phyloP scores from a whole-genome alignment of 2,888 invertebrate genomes.

The Melieria crassipennis region DNA sequence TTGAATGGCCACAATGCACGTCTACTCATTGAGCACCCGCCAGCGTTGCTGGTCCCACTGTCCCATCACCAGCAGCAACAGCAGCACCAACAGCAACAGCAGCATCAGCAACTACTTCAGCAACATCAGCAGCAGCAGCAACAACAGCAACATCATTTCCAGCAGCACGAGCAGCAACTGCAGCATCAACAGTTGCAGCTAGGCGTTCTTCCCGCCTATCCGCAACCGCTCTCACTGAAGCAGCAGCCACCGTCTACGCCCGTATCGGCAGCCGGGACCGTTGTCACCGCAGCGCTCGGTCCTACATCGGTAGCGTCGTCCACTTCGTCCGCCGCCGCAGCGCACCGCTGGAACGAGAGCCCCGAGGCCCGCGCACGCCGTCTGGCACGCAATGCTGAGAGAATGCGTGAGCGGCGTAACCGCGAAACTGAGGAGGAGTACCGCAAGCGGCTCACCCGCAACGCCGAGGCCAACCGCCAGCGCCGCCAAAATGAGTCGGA shows the following conservation, averaged over 20 bases:
- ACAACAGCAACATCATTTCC: slow-evolving; percentile 49
- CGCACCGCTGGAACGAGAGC: slow-evolving; percentile 66
- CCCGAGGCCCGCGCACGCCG: slow-evolving; percentile 65
- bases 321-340: slow-evolving; percentile 47
- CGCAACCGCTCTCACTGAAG: slow-evolving; percentile 56
- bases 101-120: slow-evolving; percentile 50
- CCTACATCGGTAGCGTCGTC: slow-evolving; percentile 46
- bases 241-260: slow-evolving; percentile 51
- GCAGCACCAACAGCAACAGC: slow-evolving; percentile 45
- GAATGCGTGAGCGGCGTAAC: slow-evolving; percentile 65
- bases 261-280: slow-evolving; percentile 40
- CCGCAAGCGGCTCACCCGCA: slow-evolving; percentile 62
- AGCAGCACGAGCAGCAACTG: slow-evolving; percentile 51
- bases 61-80: slow-evolving; percentile 54
- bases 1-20: slow-evolving; percentile 64
- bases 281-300: slow-evolving; percentile 42
- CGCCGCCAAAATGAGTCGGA: slow-evolving; percentile 64
- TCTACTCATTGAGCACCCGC: slow-evolving; percentile 62
- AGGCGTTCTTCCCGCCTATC: slow-evolving; percentile 50
- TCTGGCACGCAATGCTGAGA: slow-evolving; percentile 65
- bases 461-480: slow-evolving; percentile 65
- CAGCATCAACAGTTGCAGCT: slow-evolving; percentile 54
- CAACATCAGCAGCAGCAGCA: slow-evolving; percentile 53
- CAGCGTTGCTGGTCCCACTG: slow-evolving; percentile 61
- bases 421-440: slow-evolving; percentile 65